Evolutionary conservation across 1,140 invertebrate species (phyloP).

Genomic region (Zaprionus taronus): DNA sequence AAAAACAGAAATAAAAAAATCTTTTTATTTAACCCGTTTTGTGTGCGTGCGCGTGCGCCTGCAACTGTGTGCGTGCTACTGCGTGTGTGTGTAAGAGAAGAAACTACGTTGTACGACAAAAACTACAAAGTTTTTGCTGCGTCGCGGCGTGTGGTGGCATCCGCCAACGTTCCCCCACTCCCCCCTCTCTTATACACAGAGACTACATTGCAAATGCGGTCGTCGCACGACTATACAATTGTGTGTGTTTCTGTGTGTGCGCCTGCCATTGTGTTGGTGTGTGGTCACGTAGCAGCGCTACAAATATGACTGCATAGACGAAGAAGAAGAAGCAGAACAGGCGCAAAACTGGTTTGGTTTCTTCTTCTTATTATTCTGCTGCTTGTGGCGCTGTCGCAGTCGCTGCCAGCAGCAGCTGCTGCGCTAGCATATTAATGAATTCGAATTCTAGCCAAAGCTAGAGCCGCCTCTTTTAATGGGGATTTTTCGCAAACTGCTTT

Average conservation of each 20-base stretch:
- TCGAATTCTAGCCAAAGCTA: conserved; percentile 61
- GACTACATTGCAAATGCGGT: conserved; percentile 62
- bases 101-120: conserved; percentile 62
- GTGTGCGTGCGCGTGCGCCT: conserved; percentile 64
- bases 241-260: conserved; percentile 16
- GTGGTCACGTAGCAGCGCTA: conserved; percentile 73
- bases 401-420: conserved; percentile 18
- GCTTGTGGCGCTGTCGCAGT: conserved; percentile 31
- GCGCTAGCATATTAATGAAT: conserved; percentile 56
- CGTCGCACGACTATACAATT: conserved; percentile 47
- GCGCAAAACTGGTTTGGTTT: conserved; percentile 62
- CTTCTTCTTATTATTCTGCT: conserved; percentile 26
- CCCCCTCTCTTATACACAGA: conserved; percentile 3
- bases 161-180: conserved; percentile 29
- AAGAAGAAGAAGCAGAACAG: conserved; percentile 19
- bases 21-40: conserved; percentile 69
- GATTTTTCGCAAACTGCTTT: conserved; percentile 48
- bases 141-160: conserved; percentile 73
- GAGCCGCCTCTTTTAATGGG: conserved; percentile 59
- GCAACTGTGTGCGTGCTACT: conserved; percentile 25
- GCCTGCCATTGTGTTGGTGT: conserved; percentile 33
- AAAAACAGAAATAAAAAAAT: conserved; percentile 36
- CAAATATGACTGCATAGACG: conserved; percentile 63
- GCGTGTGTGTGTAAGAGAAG: conserved; percentile 27
- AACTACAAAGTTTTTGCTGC: conserved; percentile 67